Base-by-base conservation (phyloP, 2,797 vertebrate species). In the Coregonus ussuriensis region DNA sequence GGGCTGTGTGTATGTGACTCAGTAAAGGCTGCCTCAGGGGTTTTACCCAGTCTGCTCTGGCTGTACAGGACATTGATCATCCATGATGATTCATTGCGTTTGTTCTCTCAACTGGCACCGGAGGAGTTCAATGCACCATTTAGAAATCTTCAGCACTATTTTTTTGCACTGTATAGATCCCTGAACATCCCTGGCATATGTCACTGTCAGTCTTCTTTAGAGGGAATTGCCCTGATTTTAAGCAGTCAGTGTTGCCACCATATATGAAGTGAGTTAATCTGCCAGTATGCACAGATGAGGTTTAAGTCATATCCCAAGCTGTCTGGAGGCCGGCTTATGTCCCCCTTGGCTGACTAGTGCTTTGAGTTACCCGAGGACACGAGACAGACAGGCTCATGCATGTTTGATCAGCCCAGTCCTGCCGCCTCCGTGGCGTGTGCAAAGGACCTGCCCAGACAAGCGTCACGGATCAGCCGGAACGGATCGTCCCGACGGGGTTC, bases 321-420 rank as follows among this genome's bases (percentile, higher is more conserved):
- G 31, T 63, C 21, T 63, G 66, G 31, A 67, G 31, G 25, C 65
- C 4, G 31, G 65, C 31, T 67, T 67, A 33, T 16, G 31, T 31
- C 66, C 31, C 29, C 6, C 71, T 13, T 6, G 71, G 52, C 33
- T 47, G 35, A 21, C 68, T 68, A 15, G 33, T 31, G 52, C 51
- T 18, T 29, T 33, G 56, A 63, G 72, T 41, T 47, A 63, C 54
- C 9, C 54, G 16, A 25, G 56, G 56, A 63, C 56, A 47, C 33
- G n/a, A 63, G 54, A 47, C 51, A 31, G 71, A 54, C 3, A 41
- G 9, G 15, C 72, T 62, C 72, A 74, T 74, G 72, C 72, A 74
- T 74, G 72, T 74, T 74, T 74, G 37, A 74, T 21, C 72, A 25
- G 3, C n/a, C 47, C 3, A 21, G 15, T 37, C 37, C 47, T n/a